Evolutionary conservation across 1,140 invertebrate species (phyloP).

Genomic region (Dendrolimus kikuchii): DNA sequence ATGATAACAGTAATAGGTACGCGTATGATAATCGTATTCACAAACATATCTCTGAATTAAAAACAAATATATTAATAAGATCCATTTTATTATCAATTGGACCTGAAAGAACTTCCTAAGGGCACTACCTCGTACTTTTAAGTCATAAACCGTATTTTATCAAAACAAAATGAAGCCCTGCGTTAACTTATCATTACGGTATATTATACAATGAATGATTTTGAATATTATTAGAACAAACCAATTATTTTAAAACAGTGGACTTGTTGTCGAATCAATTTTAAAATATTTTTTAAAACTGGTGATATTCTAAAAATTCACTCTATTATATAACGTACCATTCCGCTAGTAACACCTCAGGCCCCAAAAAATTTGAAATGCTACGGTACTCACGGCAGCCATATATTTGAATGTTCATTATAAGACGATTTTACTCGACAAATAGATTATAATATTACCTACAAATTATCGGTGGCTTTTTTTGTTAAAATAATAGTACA

Average conservation of each 20-base stretch:
- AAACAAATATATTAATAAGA: slow-evolving; percentile 12
- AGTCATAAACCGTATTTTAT: slow-evolving; percentile 1
- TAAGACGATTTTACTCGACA: slow-evolving; percentile 8
- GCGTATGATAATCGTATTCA: background rate
- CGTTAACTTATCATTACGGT: no score
- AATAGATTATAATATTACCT: slow-evolving; percentile 15
- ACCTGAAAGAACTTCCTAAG: slow-evolving; percentile 47
- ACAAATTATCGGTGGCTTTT: slow-evolving; percentile 37
- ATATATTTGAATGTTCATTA: slow-evolving; percentile 11
- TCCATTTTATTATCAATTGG: slow-evolving; percentile 38
- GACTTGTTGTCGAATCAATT: no score
- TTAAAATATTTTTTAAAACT: no score
- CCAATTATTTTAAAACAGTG: no score
- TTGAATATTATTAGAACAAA: no score
- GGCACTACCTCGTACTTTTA: slow-evolving; percentile 37
- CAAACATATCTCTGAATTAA: slow-evolving; percentile 2
- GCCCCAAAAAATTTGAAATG: slow-evolving; percentile 30
- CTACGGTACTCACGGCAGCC: slow-evolving; percentile 42
- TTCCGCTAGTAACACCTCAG: slow-evolving; percentile 22
- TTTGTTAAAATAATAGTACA: slow-evolving; percentile 13
- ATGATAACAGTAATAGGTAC: no score
- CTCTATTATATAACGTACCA: slow-evolving; percentile 21
- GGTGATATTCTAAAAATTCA: no score
- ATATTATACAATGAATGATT: no score
- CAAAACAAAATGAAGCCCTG: slow-evolving; percentile 3